Evolutionary conservation across 2,888 invertebrate species (phyloP).

Genomic region (Eupithecia subumbrata): DNA sequence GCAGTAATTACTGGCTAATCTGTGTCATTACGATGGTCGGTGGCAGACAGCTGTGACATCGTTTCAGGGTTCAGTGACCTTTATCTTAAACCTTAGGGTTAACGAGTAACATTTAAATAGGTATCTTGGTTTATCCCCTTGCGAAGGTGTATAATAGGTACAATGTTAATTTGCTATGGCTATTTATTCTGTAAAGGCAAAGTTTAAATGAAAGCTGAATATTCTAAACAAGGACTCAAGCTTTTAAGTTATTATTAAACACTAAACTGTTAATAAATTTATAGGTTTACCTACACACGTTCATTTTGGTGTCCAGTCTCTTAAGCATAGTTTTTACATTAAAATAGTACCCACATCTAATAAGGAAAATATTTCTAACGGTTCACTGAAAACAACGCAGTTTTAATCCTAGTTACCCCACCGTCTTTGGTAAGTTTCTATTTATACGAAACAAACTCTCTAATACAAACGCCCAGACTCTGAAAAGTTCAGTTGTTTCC

Average conservation of each 20-base stretch:
- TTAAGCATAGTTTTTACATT: neutral
- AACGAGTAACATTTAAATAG: constrained; percentile 6
- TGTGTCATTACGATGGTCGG: constrained; percentile 38
- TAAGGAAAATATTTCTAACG: neutral
- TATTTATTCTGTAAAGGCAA: neutral
- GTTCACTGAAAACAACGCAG: neutral
- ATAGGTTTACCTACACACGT: neutral
- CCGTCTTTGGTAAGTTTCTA: constrained; percentile 2
- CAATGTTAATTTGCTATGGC: neutral
- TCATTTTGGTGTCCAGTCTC: neutral
- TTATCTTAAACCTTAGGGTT: constrained; percentile 14
- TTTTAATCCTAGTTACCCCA: neutral
- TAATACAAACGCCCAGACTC: constrained; percentile 32
- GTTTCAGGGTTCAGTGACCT: constrained; percentile 23
- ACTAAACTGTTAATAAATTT: neutral
- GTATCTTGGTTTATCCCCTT: constrained; percentile 1
- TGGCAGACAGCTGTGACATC: constrained; percentile 35
- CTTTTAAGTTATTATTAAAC: too few relatives aligned
- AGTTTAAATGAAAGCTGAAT: neutral
- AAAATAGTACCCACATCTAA: neutral
- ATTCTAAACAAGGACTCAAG: neutral
- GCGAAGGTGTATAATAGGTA: neutral
- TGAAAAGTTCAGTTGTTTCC: constrained; percentile 48
- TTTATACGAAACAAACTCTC: constrained; percentile 34
- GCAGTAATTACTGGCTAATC: constrained; percentile 40